A percentile compares a stretch with the other conserved stretches of the same genome.
Evolutionary conservation across 2,113 vertebrate species (phyloP).

Genomic region (Panthera uncia): DNA sequence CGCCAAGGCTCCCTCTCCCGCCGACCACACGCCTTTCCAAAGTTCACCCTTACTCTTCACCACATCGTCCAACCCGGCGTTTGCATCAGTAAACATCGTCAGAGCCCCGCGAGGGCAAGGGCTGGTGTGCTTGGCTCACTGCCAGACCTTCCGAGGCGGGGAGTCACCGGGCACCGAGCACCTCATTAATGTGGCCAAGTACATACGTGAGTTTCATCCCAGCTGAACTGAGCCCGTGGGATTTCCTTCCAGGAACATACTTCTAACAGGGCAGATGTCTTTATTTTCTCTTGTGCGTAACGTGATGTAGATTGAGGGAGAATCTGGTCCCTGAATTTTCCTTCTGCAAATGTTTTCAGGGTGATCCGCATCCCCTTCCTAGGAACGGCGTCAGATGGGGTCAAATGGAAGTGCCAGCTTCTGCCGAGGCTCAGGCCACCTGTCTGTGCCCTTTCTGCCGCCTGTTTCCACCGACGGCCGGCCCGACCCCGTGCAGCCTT

Average conservation of each 20-base stretch:
- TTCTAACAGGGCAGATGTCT: background rate
- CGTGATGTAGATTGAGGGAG: background rate
- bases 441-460: background rate
- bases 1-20: background rate
- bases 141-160: background rate
- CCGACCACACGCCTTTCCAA: background rate
- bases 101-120: background rate
- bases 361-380: background rate
- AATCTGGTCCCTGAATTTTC: background rate
- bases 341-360: background rate
- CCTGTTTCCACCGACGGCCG: fast-evolving
- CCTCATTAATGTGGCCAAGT: fast-evolving
- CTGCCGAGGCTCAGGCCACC: background rate
- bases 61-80: fast-evolving
- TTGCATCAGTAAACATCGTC: fast-evolving
- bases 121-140: fast-evolving
- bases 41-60: fast-evolving
- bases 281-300: background rate
- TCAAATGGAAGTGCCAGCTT: background rate
- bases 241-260: background rate
- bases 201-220: background rate
- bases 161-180: background rate
- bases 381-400: background rate
- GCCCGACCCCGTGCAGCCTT: fast-evolving
- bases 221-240: background rate